Conservation (phyloP, 2,888 invertebrate genomes). For the Neoitamus cyanurus region DNA sequence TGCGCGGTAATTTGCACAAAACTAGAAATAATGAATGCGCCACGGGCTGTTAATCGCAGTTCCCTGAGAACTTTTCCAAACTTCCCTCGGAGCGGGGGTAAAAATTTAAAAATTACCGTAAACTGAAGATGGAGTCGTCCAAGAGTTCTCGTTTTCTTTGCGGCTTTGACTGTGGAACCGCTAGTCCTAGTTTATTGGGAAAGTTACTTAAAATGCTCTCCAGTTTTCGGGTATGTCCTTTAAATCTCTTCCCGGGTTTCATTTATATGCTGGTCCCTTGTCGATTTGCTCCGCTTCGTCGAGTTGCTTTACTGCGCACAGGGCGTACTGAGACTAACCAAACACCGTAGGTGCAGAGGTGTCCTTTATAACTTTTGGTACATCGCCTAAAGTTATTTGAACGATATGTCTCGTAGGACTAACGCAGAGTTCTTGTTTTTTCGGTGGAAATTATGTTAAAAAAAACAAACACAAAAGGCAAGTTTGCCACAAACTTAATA, state of each 20-base stretch:
- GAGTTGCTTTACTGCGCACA: background rate
- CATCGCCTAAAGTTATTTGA: background rate
- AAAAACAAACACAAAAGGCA: no score
- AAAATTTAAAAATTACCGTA: background rate
- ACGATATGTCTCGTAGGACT: background rate
- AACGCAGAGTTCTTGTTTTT: background rate
- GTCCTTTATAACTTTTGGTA: background rate
- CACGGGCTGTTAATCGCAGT: background rate
- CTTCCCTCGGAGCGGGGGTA: background rate
- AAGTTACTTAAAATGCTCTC: background rate
- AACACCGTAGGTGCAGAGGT: background rate
- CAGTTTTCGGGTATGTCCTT: background rate
- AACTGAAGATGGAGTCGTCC: background rate
- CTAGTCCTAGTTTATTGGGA: background rate
- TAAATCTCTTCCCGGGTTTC: background rate
- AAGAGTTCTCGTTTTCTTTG: background rate
- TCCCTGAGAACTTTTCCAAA: background rate
- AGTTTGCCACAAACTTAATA: no score
- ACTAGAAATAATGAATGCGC: slow-evolving; percentile 1
- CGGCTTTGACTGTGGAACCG: background rate
- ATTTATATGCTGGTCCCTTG: background rate
- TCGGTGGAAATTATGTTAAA: no score
- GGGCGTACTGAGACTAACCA: background rate
- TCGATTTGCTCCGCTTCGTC: background rate
- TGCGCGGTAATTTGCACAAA: slow-evolving; percentile 1